A percentile compares a stretch with the other conserved stretches of the same genome.
Conservation (phyloP, 2,888 invertebrate species). For the Andrena marginata region DNA sequence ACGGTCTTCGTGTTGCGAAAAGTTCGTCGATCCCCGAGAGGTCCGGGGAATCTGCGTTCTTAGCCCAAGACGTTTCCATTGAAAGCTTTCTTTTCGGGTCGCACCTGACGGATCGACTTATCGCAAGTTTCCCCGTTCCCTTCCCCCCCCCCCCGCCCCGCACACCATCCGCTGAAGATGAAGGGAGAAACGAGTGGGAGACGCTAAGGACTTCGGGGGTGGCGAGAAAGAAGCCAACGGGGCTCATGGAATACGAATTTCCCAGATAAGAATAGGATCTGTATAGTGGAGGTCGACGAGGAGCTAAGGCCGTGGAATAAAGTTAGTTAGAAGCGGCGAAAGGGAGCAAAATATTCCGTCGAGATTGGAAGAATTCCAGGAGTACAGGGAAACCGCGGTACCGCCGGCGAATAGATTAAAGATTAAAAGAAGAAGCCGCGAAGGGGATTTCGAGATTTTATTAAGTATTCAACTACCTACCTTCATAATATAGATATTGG, state of each 20-base stretch:
- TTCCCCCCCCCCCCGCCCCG: background rate
- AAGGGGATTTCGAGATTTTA: constrained; percentile 51
- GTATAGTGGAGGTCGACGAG: constrained; percentile 62
- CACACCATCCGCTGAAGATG: constrained; percentile 20
- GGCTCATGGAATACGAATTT: constrained; percentile 74
- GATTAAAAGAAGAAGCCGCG: constrained; percentile 51
- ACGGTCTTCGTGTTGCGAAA: constrained; percentile 53
- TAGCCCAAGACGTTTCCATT: constrained; percentile 73
- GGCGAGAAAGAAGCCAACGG: constrained; percentile 32
- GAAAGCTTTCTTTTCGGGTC: constrained; percentile 77
- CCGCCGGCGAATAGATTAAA: constrained; percentile 50
- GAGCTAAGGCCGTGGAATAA: constrained; percentile 66
- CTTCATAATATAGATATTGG: constrained; percentile 52
- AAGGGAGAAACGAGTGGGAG: constrained; percentile 31
- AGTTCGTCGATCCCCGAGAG: constrained; percentile 69
- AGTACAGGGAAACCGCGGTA: constrained; percentile 23
- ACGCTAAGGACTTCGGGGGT: constrained; percentile 54
- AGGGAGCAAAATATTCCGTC: constrained; percentile 60
- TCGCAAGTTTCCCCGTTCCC: constrained; percentile 69
- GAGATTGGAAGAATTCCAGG: constrained; percentile 57
- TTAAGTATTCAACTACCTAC: constrained; percentile 50
- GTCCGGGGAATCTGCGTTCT: constrained; percentile 68
- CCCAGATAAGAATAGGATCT: constrained; percentile 73
- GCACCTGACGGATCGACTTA: constrained; percentile 79
- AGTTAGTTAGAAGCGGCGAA: constrained; percentile 69